phyloP scores from a whole-genome alignment of 2,797 vertebrate species.

The Coregonus ussuriensis region DNA sequence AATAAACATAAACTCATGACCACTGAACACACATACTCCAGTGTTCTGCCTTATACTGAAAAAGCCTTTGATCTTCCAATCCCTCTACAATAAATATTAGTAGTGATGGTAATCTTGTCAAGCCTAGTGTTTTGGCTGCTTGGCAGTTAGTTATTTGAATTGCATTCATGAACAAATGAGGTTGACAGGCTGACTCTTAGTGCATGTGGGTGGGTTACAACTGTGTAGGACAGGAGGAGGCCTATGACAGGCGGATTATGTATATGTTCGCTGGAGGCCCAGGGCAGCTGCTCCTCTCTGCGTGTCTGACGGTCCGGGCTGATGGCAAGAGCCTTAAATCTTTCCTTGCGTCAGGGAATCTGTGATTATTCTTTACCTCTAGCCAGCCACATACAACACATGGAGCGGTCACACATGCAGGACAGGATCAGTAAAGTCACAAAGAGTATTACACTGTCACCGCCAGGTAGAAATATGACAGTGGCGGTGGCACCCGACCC shows the following conservation, averaged over 20 bases:
- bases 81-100: constrained; percentile 55
- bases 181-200: constrained; percentile 33
- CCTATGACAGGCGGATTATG: constrained; percentile 47
- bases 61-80: constrained; percentile 44
- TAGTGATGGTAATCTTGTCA: constrained; percentile 56
- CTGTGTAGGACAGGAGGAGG: constrained; percentile 7
- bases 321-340: constrained; percentile 52
- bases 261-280: constrained; percentile 25
- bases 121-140: constrained; percentile 47
- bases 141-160: constrained; percentile 59
- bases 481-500: constrained; percentile 12
- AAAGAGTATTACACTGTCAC: constrained; percentile 1
- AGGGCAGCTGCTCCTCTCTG: constrained; percentile 47
- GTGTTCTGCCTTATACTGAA: constrained; percentile 16
- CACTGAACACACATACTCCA: constrained; percentile 17
- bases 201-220: constrained; percentile 30
- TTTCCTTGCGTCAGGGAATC: constrained; percentile 32
- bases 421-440: constrained; percentile 2
- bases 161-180: constrained; percentile 54
- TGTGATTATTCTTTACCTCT: constrained; percentile 47
- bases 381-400: constrained; percentile 42
- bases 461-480: background rate
- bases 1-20: constrained; percentile 30
- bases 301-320: constrained; percentile 52
- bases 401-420: constrained; percentile 1